Conservation (phyloP, 1,140 invertebrate genomes). For the Leptinotarsa undecemlineata region DNA sequence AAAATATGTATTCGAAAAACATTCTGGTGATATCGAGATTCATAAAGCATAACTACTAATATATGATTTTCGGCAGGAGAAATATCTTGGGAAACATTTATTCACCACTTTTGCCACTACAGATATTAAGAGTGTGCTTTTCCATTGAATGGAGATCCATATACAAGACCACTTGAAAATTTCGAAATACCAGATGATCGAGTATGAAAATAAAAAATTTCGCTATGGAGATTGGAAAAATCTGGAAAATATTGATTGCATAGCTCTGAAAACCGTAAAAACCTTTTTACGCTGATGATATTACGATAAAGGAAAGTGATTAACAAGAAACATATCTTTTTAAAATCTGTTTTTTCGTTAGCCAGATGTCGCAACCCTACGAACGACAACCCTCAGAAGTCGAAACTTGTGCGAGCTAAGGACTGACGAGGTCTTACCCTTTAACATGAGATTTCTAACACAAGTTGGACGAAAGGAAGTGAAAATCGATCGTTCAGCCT, state of each 20-base stretch:
- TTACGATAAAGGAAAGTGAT: conserved; percentile 42
- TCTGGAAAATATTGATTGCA: conserved; percentile 3
- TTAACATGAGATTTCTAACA: too few relatives aligned
- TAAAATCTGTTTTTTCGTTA: too few relatives aligned
- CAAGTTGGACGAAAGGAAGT: too few relatives aligned
- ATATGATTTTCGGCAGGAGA: conserved; percentile 24
- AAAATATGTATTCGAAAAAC: neutral
- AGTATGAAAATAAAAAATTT: conserved; percentile 39
- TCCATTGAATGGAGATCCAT: conserved; percentile 47
- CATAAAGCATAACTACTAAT: conserved; percentile 38
- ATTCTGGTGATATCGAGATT: neutral
- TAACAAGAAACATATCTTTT: conserved; percentile 21
- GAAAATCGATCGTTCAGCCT: too few relatives aligned
- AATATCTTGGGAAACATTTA: conserved; percentile 31
- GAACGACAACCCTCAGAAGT: too few relatives aligned
- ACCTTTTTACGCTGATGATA: conserved; percentile 48
- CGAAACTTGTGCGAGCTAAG: too few relatives aligned
- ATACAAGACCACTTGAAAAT: conserved; percentile 50
- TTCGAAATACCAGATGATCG: conserved; percentile 37
- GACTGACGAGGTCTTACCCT: too few relatives aligned
- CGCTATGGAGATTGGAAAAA: conserved; percentile 15
- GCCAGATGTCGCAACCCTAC: too few relatives aligned
- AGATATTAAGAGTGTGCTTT: conserved; percentile 34
- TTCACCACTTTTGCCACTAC: conserved; percentile 33
- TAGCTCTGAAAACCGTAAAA: conserved; percentile 38